Evolutionary conservation across 1,140 invertebrate species (phyloP).

Genomic region (Triops cancriformis): DNA sequence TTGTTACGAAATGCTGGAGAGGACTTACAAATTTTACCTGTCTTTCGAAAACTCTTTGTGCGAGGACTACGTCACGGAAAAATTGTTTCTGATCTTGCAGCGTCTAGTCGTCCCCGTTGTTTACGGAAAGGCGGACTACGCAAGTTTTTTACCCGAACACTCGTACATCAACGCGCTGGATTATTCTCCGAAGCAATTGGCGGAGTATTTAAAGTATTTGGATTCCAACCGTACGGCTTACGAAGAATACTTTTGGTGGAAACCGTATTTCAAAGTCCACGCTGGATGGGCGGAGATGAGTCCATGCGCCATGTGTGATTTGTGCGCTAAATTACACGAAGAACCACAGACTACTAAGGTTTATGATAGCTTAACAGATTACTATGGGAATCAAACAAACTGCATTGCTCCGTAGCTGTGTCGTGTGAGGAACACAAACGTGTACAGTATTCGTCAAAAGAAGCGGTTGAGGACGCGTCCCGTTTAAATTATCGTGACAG

Average conservation of each 20-base stretch:
- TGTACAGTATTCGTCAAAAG: too few relatives aligned
- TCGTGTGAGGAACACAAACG: too few relatives aligned
- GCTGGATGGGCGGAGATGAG: conserved; percentile 19
- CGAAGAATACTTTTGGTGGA: conserved; percentile 28
- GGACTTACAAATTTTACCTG: conserved; percentile 44
- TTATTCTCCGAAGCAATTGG: conserved; percentile 19
- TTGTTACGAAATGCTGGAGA: conserved; percentile 31
- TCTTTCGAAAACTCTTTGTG: conserved; percentile 45
- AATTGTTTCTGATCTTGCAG: conserved; percentile 35
- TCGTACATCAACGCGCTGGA: conserved; percentile 28
- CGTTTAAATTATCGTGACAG: too few relatives aligned
- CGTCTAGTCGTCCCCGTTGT: conserved; percentile 35
- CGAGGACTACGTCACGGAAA: conserved; percentile 39
- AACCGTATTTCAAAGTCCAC: conserved; percentile 23
- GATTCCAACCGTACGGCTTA: conserved; percentile 24
- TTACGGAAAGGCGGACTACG: conserved; percentile 32
- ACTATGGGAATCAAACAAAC: not conserved
- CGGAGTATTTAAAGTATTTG: conserved; percentile 21
- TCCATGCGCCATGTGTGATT: conserved; percentile 20
- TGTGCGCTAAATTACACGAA: conserved; percentile 23
- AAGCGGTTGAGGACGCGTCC: too few relatives aligned
- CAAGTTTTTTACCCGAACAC: conserved; percentile 14
- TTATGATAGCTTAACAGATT: not conserved
- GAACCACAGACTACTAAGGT: not conserved
- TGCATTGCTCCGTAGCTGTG: not conserved